Conservation (phyloP, 1,140 invertebrate species). For the Micrasema minimum region DNA sequence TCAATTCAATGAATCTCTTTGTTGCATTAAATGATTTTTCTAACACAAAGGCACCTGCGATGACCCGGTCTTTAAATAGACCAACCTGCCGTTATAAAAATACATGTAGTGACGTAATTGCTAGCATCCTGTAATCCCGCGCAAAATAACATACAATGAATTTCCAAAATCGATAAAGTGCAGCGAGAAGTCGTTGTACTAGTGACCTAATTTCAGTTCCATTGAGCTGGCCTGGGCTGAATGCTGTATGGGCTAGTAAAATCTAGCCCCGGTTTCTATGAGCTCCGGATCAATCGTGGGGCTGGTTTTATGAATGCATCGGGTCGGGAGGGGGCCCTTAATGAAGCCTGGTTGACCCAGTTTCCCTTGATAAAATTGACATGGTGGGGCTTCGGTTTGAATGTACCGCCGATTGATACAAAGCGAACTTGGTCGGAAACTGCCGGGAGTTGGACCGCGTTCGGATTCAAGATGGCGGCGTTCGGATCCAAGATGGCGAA, state of each 20-base stretch:
- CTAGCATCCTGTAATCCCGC: neutral
- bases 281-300: constrained; percentile 42
- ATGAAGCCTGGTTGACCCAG: constrained; percentile 39
- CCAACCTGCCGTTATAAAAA: too few species aligned
- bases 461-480: constrained; percentile 22
- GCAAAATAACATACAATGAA: constrained; percentile 5
- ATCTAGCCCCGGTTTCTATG: neutral
- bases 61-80: too few species aligned
- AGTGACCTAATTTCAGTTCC: constrained; percentile 23
- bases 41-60: too few species aligned
- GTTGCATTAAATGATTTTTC: too few species aligned
- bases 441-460: neutral
- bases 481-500: neutral
- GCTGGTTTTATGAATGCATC: constrained; percentile 44
- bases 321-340: neutral
- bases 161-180: constrained; percentile 22
- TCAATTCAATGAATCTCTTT: too few species aligned
- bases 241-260: constrained; percentile 37
- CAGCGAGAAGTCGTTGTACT: constrained; percentile 26
- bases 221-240: constrained; percentile 10
- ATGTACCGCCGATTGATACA: constrained; percentile 12
- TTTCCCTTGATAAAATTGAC: constrained; percentile 13
- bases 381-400: neutral
- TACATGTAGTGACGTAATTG: neutral
- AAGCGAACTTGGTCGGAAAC: constrained; percentile 8